These are phyloP conservation scores for Ladona fulva DNA, from an alignment of 1,140 invertebrate species.

Conservation along the genomic window DNA sequence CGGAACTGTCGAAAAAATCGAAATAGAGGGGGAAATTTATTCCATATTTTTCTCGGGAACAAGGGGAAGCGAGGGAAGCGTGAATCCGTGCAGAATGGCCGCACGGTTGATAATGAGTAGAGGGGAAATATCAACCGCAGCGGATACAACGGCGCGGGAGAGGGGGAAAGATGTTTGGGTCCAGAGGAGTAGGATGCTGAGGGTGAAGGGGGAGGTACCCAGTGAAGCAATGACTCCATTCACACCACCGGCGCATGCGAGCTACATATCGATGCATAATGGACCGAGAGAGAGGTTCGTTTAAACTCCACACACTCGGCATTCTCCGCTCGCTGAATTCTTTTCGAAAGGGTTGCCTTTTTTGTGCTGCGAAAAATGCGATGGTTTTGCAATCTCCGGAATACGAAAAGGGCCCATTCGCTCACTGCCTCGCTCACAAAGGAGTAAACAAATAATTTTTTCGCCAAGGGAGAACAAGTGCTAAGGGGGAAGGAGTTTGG, in stretches of 20 bases:
- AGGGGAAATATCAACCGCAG: background rate
- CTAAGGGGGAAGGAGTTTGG: background rate
- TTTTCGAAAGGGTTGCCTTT: background rate
- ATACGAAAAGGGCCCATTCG: background rate
- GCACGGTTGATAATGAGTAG: conserved; percentile 4
- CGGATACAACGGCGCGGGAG: background rate
- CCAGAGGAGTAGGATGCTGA: too few species aligned
- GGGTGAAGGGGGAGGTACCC: too few species aligned
- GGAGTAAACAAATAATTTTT: background rate
- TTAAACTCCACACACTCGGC: background rate
- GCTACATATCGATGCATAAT: conserved; percentile 5
- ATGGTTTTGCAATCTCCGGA: background rate
- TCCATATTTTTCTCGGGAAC: too few species aligned
- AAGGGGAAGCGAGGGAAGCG: background rate
- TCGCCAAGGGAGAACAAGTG: background rate
- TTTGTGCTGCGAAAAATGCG: background rate
- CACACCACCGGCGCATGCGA: background rate
- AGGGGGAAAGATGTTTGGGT: too few species aligned
- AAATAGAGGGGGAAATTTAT: too few species aligned
- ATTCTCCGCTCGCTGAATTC: background rate
- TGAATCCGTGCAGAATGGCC: conserved; percentile 6
- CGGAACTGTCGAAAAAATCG: too few species aligned
- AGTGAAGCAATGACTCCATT: background rate
- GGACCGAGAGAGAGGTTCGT: background rate
- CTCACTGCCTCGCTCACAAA: background rate